Evolutionary conservation across 92 coral and sea anemone genomes (phyloP), one percentile per base, ranked within the genome.

Genomic region (Zoanthus sociatus): DNA sequence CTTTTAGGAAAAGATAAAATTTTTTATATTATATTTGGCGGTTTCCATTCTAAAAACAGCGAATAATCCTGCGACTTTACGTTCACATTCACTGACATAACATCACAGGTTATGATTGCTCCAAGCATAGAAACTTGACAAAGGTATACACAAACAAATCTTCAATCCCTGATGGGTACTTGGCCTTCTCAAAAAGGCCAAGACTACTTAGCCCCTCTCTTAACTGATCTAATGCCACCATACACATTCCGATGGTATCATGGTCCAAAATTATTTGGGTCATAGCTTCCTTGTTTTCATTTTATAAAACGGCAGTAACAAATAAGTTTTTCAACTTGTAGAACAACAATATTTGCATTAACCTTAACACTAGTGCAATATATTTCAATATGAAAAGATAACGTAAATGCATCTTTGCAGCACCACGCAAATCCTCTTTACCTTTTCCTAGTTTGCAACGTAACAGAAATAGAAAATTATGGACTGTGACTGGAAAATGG

Each of bases 221-320:
- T 63, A 87, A 75, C 83, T 87, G 89, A 42, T 76, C 89, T 42
- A 87, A 76, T 30, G 84, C 89, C 66, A 76, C 61, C 83, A 55
- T 87, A 10, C 53, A 60, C 61, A 70, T 60, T 31, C 89, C 89
- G 77, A 87, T 87, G 26, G 89, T 84, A 87, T 87, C 89, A 87
- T 87, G 89, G 85, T 76, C 77, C 70, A 87, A 76, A 60, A 87
- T 87, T 58, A 71, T 86, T 87, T 87, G 90, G 64, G 56, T 87
- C 76, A 87, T 86, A 67, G 86, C n/a, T 18, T 50, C 56, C 81
- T 87, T 78, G 90, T 87, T 87, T 48, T 87, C 90, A 87, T 78
- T 87, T 81, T 87, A 78, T 42, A 54, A 83, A 71, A 87, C 9
- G 0, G 5, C 0, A 48, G 53, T 48, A 9, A 48, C 53, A 48